Base-by-base conservation (phyloP, 2,888 invertebrate genomes). In the Acanthopleura granulata region DNA sequence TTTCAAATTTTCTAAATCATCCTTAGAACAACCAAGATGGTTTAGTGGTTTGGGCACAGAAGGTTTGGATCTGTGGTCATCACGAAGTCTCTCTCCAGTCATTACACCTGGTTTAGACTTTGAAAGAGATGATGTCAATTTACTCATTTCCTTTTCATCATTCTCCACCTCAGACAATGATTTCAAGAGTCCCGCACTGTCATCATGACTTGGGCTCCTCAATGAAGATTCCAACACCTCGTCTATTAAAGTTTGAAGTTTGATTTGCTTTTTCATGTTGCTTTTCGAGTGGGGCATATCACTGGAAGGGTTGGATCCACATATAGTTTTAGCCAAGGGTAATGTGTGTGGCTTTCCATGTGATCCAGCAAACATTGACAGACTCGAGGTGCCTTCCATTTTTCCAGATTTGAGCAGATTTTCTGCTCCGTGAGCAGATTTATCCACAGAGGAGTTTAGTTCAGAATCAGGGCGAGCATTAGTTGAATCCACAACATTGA, bases 241-340 rank as follows among this genome's bases (percentile, higher is more conserved):
- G 73, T 87, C 87, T 70, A 87, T 86, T 51, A 87, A 79, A 22
- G 82, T 83, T 74, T 87, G 84, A n/a, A 81, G 76, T 49, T 71
- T 71, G 18, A 71, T 71, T 40, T 18, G 18, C 18, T 49, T 40
- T 29, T 66, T 66, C 1, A 6, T 16, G 14, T 71, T 40, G 9
- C 49, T 15, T 22, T 22, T 40, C 18, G 6, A n/a, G 40, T 49
- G 49, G 50, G 16, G 15, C 40, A 40, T 71, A 4, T 40, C 40
- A 49, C 50, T 25, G 25, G 66, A 66, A 25, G 15, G 15, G 18
- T 49, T 16, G n/a, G 22, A 4, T 40, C 18, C 40, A 49, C 40
- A 22, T 9, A 49, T 49, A 16, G 71, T 4, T 29, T 29, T 69
- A 18, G 27, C 69, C 9, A 30, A 25, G 1, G 22, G 69, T 69